phyloP scores from a whole-genome alignment of 2,113 vertebrate species.

The Mormoops blainvillei region DNA sequence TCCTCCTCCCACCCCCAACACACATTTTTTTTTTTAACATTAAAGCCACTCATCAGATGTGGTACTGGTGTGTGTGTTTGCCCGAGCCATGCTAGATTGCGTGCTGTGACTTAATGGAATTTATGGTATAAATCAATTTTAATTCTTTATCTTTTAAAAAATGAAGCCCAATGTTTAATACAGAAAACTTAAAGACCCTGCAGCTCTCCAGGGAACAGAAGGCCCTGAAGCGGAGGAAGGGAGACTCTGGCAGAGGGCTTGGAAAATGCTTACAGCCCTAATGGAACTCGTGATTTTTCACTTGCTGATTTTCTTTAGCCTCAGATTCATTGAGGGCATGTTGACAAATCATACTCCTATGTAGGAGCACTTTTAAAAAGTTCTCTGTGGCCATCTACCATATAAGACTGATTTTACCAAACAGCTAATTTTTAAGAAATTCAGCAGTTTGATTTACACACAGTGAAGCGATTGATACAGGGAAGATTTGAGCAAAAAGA shows the following conservation, averaged over 20 bases:
- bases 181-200: background rate
- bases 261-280: conserved; percentile 28
- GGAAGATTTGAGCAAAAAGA: background rate
- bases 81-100: background rate
- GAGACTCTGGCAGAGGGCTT: conserved; percentile 35
- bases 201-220: background rate
- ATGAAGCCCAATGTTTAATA: background rate
- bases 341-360: conserved; percentile 3
- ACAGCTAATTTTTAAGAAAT: conserved; percentile 40
- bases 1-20: too few species aligned
- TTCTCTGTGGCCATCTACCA: background rate
- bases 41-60: conserved; percentile 12
- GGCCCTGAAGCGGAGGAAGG: background rate
- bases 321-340: background rate
- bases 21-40: background rate
- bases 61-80: background rate
- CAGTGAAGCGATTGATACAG: conserved; percentile 1
- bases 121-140: conserved; percentile 7
- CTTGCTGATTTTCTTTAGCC: conserved; percentile 26
- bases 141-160: conserved; percentile 44
- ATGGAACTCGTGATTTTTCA: conserved; percentile 25
- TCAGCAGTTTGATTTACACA: background rate
- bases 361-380: conserved; percentile 39
- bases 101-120: background rate
- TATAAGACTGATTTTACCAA: conserved; percentile 13